These are phyloP conservation scores for Cataglyphis altisquamis DNA, from an alignment of 2,888 invertebrate genomes.

Conservation along the genomic window DNA sequence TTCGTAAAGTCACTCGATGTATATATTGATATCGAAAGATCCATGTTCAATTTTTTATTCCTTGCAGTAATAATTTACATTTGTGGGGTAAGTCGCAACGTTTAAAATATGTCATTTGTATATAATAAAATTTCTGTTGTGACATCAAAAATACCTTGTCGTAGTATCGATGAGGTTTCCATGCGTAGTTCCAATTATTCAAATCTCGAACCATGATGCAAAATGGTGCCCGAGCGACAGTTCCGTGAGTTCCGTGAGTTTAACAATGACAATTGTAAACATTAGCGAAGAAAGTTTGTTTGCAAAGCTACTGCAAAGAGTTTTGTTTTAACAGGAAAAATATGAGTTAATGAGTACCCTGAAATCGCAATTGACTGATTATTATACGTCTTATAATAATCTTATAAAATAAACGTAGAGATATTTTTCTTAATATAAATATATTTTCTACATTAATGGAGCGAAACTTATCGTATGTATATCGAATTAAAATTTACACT, in stretches of 20 bases:
- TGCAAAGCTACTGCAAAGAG: conserved; percentile 15
- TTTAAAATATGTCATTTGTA: neutral
- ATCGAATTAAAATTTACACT: neutral
- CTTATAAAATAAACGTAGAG: neutral
- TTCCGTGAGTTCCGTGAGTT: conserved; percentile 22
- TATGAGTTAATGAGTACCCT: neutral
- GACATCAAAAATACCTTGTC: neutral
- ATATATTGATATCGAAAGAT: neutral
- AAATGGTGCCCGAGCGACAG: conserved; percentile 25
- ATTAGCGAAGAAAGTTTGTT: conserved; percentile 16
- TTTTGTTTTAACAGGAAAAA: conserved; percentile 16
- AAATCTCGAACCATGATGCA: conserved; percentile 14
- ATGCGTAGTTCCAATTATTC: conserved; percentile 36
- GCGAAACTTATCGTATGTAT: neutral
- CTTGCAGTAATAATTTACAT: neutral
- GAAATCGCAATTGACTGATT: neutral
- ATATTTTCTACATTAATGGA: conserved; percentile 2
- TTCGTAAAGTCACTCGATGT: neutral
- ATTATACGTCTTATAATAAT: neutral
- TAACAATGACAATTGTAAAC: conserved; percentile 35
- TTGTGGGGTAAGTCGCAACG: neutral
- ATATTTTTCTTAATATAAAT: neutral
- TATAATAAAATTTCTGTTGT: conserved; percentile 8
- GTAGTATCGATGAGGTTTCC: neutral
- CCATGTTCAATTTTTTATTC: neutral